Evolutionary conservation across 2,113 vertebrate genomes (phyloP), one percentile per base, ranked within the genome.

Genomic region (Rhineura floridana): DNA sequence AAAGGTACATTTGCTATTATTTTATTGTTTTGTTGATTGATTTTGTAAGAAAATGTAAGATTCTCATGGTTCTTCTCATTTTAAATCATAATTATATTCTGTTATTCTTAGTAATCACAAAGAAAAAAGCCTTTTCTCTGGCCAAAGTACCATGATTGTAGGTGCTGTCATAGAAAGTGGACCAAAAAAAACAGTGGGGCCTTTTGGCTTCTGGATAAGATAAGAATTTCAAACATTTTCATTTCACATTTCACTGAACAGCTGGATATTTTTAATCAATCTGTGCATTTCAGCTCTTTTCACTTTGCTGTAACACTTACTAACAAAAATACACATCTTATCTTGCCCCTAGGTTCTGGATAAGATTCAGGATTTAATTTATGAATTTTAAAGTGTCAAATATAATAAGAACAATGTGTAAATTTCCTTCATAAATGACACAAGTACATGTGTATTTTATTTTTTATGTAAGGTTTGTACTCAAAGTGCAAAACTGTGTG

Each of bases 141-240:
- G n/a, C n/a, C n/a, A n/a, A n/a, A n/a, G n/a, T n/a, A n/a, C n/a
- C n/a, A n/a, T n/a, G n/a, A n/a, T n/a, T n/a, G n/a, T n/a, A n/a
- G n/a, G n/a, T n/a, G n/a, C n/a, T n/a, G n/a, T n/a, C n/a, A n/a
- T n/a, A n/a, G n/a, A n/a, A n/a, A n/a, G n/a, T n/a, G n/a, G n/a
- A n/a, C n/a, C n/a, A n/a, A n/a, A n/a, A n/a, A n/a, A n/a, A n/a
- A n/a, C n/a, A n/a, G n/a, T n/a, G n/a, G n/a, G n/a, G n/a, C n/a
- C n/a, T n/a, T n/a, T n/a, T n/a, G n/a, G n/a, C n/a, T n/a, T n/a
- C n/a, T n/a, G n/a, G n/a, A n/a, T n/a, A n/a, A n/a, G n/a, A n/a
- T n/a, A n/a, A n/a, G n/a, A n/a, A 75, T 93, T 92, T 93, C 10
- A 21, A 76, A 23, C 6, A 28, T n/a, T n/a, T 10, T 25, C 23